Percentiles rank a stretch among this genome's conserved stretches.
phyloP scores from a whole-genome alignment of 2,888 invertebrate species.

The Harpalus rubripes region DNA sequence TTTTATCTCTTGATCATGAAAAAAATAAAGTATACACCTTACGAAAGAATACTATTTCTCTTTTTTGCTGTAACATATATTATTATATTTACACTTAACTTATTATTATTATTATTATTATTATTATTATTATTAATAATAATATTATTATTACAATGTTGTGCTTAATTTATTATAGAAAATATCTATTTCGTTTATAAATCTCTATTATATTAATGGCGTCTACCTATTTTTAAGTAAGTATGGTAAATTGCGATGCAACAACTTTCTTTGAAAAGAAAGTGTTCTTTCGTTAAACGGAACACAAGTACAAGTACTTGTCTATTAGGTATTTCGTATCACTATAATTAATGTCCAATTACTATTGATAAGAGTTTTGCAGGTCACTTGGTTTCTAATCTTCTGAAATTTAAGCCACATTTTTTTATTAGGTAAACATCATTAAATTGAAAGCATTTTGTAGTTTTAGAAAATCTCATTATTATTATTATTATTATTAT shows the following conservation, averaged over 20 bases:
- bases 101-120: too few relatives aligned
- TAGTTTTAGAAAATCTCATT: not conserved
- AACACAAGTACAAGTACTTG: not conserved
- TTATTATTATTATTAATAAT: too few relatives aligned
- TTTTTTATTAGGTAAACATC: not conserved
- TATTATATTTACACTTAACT: not conserved
- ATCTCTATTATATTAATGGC: not conserved
- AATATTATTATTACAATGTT: not conserved
- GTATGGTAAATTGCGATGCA: slow-evolving; percentile 24
- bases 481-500: too few relatives aligned
- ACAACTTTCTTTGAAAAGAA: slow-evolving; percentile 53
- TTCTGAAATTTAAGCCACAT: not conserved
- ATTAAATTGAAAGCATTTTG: not conserved
- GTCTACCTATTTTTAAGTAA: not conserved
- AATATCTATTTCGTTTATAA: not conserved
- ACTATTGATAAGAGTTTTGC: not conserved
- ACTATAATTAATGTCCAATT: not conserved
- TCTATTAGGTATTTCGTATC: not conserved
- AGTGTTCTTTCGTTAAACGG: slow-evolving; percentile 1
- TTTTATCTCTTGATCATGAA: too few relatives aligned
- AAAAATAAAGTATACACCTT: too few relatives aligned
- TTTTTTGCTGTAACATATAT: too few relatives aligned
- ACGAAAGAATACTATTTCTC: too few relatives aligned
- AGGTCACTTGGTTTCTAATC: slow-evolving; percentile 9
- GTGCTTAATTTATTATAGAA: slow-evolving; percentile 19